phyloP scores from a whole-genome alignment of 2,888 invertebrate genomes.

The Melipona bicolor region DNA sequence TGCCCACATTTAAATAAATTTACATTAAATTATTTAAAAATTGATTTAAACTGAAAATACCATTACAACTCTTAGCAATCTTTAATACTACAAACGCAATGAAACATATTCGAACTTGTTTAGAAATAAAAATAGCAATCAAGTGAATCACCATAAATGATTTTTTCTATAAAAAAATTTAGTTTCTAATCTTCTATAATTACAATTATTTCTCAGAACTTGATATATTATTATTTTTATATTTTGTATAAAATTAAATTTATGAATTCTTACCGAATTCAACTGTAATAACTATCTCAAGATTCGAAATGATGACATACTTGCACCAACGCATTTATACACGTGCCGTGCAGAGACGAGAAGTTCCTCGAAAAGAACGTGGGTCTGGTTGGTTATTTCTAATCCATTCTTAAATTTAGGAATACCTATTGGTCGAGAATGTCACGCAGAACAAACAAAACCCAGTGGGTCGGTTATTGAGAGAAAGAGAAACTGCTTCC shows the following conservation, averaged over 20 bases:
- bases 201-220: too few species aligned
- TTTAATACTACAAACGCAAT: too few species aligned
- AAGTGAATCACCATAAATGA: neutral
- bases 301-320: neutral
- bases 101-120: neutral
- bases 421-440: too few species aligned
- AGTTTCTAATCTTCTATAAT: neutral
- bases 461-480: too few species aligned
- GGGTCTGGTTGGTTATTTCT: too few species aligned
- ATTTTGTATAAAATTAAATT: neutral
- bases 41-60: neutral
- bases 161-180: neutral
- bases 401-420: too few species aligned
- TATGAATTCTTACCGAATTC: too few species aligned
- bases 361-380: too few species aligned
- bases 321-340: neutral
- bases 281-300: neutral
- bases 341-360: too few species aligned
- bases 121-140: conserved; percentile 9
- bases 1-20: neutral
- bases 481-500: too few species aligned
- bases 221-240: neutral
- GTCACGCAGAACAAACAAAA: too few species aligned
- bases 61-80: neutral
- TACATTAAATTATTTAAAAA: neutral